Evolutionary conservation across 2,113 vertebrate species (phyloP), one percentile per base, ranked within the genome.

Genomic region (Zosterops lateralis): DNA sequence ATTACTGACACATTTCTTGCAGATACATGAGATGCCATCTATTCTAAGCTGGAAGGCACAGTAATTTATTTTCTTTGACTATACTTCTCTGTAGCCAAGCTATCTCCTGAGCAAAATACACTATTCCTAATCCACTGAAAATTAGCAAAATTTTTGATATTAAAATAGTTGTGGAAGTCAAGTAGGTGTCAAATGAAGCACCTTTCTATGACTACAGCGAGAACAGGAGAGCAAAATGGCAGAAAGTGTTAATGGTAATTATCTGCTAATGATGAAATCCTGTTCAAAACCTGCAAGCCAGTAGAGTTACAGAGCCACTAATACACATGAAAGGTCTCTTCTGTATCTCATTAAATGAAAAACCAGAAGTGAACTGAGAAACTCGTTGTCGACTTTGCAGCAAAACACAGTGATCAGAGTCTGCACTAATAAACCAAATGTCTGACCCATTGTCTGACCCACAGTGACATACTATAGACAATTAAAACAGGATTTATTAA

Each of bases 401-500:
- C 36, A 87, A 73, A 95, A 83, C n/a, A 68, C 20, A 70, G 44
- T 60, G 89, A 85, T 83, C 75, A 58, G 36, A 57, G 61, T 65
- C 47, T 92, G 34, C 56, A 61, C 51, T 89, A 81, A 93, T 61
- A 95, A 95, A 87, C 44, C 34, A n/a, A 88, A 44, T 67, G 65
- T 61, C 86, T 89, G 93, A 86, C 65, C 80, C 76, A 34, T 10
- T 80, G 58, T 84, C 82, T 87, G 91, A 81, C 70, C 93, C 82
- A 79, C 48, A 62, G 50, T 51, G 79, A 83, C 68, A 77, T 53
- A 36, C 48, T 89, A 15, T 3, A 92, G 57, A 60, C 79, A 93
- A 89, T 95, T 95, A 95, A 84, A 95, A 0, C 50, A 87, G 87
- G 77, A 78, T 88, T 95, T 90, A 91, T 95, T 91, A 90, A 92